A percentile compares a stretch with the other conserved stretches of the same genome.
Conservation (phyloP, 2,113 vertebrate genomes). For the Cephalopholis sonnerati region DNA sequence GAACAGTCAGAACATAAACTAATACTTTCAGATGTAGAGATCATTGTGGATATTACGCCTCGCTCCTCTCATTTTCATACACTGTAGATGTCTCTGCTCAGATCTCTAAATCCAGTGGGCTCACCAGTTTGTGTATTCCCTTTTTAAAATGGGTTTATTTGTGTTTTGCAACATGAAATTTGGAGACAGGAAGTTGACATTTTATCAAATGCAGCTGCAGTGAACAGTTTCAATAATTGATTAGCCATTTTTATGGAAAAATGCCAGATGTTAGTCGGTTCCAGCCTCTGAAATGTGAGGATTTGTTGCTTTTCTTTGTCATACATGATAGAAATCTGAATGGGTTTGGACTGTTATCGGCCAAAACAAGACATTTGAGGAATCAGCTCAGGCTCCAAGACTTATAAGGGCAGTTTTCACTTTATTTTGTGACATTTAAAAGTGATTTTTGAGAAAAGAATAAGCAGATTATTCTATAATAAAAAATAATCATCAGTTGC, state of each 20-base stretch:
- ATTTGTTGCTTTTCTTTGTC: neutral
- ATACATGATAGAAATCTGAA: neutral
- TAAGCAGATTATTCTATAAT: neutral
- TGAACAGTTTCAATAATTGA: neutral
- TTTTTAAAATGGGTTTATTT: neutral
- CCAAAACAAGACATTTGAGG: neutral
- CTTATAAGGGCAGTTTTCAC: too few relatives aligned
- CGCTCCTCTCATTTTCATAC: neutral
- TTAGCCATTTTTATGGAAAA: neutral
- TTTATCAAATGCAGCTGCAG: too few relatives aligned
- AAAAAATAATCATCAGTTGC: neutral
- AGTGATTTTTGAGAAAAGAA: too few relatives aligned
- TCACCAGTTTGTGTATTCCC: neutral
- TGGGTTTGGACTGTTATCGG: neutral
- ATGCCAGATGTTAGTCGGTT: too few relatives aligned
- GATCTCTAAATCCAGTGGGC: neutral
- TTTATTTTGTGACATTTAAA: too few relatives aligned
- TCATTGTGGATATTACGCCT: neutral
- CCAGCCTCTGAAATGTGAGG: neutral
- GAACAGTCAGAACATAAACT: slow-evolving; percentile 8
- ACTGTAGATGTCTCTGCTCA: neutral
- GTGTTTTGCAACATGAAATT: neutral
- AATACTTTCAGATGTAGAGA: slow-evolving; percentile 16
- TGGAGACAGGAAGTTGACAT: neutral
- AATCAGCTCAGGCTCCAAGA: too few relatives aligned